phyloP scores from a whole-genome alignment of 2,113 vertebrate species.

The Tricholaema leucomelas region DNA sequence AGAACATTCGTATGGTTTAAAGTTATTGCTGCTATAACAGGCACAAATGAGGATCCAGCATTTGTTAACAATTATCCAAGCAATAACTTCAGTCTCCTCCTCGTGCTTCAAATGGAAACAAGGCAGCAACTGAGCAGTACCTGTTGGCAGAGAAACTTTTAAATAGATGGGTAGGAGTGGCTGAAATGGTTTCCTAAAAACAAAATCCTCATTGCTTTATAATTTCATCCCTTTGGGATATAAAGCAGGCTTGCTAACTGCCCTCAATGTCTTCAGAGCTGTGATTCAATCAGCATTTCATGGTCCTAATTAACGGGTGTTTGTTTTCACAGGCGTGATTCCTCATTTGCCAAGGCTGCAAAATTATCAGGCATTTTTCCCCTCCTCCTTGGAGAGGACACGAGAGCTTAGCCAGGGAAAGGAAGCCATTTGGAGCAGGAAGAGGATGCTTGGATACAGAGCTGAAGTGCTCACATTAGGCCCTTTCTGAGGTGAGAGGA shows the following conservation, averaged over 20 bases:
- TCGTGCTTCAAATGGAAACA: neutral
- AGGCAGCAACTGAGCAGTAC: neutral
- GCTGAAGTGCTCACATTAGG: neutral
- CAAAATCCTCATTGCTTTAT: neutral
- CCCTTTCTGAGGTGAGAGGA: neutral
- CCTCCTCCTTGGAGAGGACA: conserved; percentile 41
- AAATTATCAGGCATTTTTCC: neutral
- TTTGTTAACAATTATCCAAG: conserved; percentile 41
- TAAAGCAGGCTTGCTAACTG: neutral
- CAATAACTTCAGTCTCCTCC: neutral
- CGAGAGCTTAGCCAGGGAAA: neutral
- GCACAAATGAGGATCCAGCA: neutral
- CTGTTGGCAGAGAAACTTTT: neutral
- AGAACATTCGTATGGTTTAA: neutral
- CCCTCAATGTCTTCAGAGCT: neutral
- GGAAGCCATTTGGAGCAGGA: conserved; percentile 70
- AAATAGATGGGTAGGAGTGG: neutral
- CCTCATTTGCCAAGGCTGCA: conserved; percentile 36
- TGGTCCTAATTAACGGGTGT: neutral
- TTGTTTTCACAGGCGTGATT: conserved; percentile 14
- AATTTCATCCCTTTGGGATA: neutral
- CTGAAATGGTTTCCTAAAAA: neutral
- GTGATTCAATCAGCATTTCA: conserved; percentile 14
- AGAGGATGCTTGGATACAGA: conserved; percentile 59
- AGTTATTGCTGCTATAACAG: neutral